Evolutionary conservation across 2,113 vertebrate species (phyloP).

Genomic region (Jaculus jaculus): DNA sequence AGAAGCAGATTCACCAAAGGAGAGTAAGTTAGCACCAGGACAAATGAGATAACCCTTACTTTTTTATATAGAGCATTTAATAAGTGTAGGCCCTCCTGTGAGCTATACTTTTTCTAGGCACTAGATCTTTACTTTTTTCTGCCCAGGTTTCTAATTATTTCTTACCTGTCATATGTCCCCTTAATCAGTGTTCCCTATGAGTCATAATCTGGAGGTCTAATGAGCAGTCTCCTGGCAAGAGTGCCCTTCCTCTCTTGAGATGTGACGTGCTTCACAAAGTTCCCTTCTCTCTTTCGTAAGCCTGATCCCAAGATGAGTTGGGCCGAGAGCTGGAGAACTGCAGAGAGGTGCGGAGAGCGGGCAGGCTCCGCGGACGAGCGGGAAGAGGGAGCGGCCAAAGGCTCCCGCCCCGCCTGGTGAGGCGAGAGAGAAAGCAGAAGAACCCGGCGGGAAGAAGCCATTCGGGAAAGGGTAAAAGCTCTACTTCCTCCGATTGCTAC

Average conservation of each 20-base stretch:
- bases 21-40: too few species aligned
- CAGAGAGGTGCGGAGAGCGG: too few species aligned
- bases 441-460: too few species aligned
- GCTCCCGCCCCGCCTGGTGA: background rate
- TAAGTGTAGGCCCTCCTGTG: too few species aligned
- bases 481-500: too few species aligned
- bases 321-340: background rate
- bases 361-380: fast-evolving
- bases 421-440: background rate
- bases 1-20: too few species aligned
- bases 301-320: background rate
- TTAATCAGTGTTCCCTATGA: fast-evolving
- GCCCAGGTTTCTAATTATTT: background rate
- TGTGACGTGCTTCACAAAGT: background rate
- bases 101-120: too few species aligned
- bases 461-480: too few species aligned
- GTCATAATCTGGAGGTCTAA: too few species aligned
- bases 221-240: background rate
- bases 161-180: background rate
- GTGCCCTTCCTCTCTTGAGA: too few species aligned
- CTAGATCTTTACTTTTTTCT: background rate
- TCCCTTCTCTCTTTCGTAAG: background rate
- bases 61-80: too few species aligned
- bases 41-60: too few species aligned
- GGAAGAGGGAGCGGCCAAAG: background rate